Percentiles rank a stretch among this genome's conserved stretches.
These are phyloP conservation scores for Trachurus trachurus DNA, from an alignment of 2,797 vertebrate species.

Conservation along the genomic window DNA sequence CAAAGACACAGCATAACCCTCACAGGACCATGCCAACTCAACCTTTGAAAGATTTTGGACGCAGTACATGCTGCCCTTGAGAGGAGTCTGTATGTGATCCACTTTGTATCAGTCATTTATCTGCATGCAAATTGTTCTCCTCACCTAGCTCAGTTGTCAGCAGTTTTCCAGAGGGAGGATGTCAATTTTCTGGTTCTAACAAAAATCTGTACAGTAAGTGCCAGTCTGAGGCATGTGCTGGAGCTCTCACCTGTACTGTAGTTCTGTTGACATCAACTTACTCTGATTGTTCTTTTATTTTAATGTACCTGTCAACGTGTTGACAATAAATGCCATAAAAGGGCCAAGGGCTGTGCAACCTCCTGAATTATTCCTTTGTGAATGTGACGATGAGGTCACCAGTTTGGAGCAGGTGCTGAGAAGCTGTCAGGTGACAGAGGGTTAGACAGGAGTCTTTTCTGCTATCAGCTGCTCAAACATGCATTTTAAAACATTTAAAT, in stretches of 20 bases:
- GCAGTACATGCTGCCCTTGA: constrained; percentile 6
- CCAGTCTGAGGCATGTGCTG: constrained; percentile 11
- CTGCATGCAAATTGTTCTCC: constrained; percentile 8
- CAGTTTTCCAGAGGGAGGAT: constrained; percentile 9
- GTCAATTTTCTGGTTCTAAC: constrained; percentile 24
- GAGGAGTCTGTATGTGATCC: constrained; percentile 10
- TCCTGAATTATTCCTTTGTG: constrained; percentile 39
- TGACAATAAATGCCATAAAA: constrained; percentile 41
- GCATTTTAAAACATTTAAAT: background rate
- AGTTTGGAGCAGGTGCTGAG: constrained; percentile 21
- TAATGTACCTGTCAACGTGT: constrained; percentile 20
- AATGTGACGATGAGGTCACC: constrained; percentile 42
- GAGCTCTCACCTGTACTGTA: constrained; percentile 26
- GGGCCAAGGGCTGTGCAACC: constrained; percentile 7
- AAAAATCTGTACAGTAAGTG: background rate
- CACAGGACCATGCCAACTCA: background rate
- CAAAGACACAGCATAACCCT: constrained; percentile 1
- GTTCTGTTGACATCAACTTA: constrained; percentile 32
- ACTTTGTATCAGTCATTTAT: constrained; percentile 26
- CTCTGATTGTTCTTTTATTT: constrained; percentile 41
- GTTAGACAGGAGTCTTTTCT: constrained; percentile 7
- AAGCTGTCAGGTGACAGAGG: constrained; percentile 32
- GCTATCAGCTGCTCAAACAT: constrained; percentile 20
- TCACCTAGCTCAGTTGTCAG: constrained; percentile 7
- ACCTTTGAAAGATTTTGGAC: constrained; percentile 20